phyloP scores from a whole-genome alignment of 2,888 invertebrate genomes.

The Sphaerophoria rueppellii region DNA sequence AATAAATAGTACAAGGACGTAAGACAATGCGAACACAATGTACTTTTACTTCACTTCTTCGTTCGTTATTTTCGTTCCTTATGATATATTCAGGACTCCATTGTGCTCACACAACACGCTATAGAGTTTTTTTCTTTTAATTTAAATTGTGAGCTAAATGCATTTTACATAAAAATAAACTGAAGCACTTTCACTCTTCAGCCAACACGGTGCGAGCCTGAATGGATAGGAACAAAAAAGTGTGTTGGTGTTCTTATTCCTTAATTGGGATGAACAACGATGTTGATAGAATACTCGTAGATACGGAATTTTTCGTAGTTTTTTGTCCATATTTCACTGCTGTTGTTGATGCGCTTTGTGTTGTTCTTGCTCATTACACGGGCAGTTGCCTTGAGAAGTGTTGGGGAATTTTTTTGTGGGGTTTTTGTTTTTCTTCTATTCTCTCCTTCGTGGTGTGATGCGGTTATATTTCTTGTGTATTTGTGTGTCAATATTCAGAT shows the following conservation, averaged over 20 bases:
- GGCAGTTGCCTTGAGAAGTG: too few relatives aligned
- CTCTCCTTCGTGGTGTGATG: too few relatives aligned
- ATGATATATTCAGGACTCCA: constrained; percentile 13
- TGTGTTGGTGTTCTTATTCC: constrained; percentile 32
- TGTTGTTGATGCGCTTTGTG: constrained; percentile 17
- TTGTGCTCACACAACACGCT: constrained; percentile 8
- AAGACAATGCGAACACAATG: constrained; percentile 32
- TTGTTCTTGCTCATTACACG: not conserved
- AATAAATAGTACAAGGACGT: constrained; percentile 43
- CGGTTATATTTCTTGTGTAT: too few relatives aligned
- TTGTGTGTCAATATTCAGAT: too few relatives aligned
- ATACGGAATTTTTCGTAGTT: not conserved
- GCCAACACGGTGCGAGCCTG: not conserved
- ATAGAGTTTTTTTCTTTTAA: constrained; percentile 14
- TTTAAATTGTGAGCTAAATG: constrained; percentile 56
- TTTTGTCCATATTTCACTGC: not conserved
- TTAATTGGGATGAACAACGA: constrained; percentile 44
- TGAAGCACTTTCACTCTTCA: constrained; percentile 43
- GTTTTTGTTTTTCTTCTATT: not conserved
- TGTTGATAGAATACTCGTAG: constrained; percentile 27
- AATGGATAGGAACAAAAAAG: not conserved
- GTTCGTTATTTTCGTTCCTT: not conserved
- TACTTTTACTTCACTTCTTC: not conserved
- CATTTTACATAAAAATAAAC: constrained; percentile 45
- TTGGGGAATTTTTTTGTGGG: too few relatives aligned